phyloP scores from a whole-genome alignment of 2,888 invertebrate genomes.

The Atherix ibis region DNA sequence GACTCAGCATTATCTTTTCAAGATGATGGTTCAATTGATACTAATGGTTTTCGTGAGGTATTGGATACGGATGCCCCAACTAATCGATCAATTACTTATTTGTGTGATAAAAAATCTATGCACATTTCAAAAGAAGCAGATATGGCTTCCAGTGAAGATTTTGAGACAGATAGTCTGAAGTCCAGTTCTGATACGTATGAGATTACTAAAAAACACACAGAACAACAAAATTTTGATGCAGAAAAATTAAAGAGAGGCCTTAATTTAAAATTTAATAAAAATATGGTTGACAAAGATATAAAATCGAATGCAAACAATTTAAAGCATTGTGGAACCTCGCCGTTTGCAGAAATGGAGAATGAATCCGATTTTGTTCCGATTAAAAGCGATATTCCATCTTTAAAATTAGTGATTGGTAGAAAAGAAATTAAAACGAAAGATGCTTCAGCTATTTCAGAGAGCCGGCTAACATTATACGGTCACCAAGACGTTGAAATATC shows the following conservation, averaged over 20 bases:
- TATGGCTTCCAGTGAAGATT: constrained; percentile 14
- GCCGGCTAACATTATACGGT: constrained; percentile 36
- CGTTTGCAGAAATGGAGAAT: constrained; percentile 10
- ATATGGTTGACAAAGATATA: constrained; percentile 1
- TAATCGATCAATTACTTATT: constrained; percentile 1
- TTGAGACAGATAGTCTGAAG: constrained; percentile 11
- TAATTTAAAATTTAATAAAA: constrained; percentile 8
- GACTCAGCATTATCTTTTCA: constrained; percentile 11
- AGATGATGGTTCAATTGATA: constrained; percentile 12
- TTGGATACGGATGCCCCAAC: constrained; percentile 3
- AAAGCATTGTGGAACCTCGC: constrained; percentile 12
- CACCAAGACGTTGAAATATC: constrained; percentile 39
- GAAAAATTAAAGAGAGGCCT: constrained; percentile 8
- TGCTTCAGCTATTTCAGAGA: constrained; percentile 36
- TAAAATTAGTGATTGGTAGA: constrained; percentile 37
- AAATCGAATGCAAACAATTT: constrained; percentile 4
- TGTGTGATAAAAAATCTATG: not conserved
- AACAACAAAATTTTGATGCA: constrained; percentile 1
- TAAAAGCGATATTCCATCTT: constrained; percentile 17
- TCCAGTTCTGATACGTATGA: constrained; percentile 2
- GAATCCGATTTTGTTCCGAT: constrained; percentile 6
- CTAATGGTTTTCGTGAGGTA: constrained; percentile 9
- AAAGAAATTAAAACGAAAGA: constrained; percentile 38
- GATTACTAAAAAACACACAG: not conserved
- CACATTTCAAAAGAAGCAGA: not conserved